Percentiles rank a stretch among this genome's conserved stretches.
Conservation (phyloP, 23 tunicate genomes). For the Halocynthia roretzi region DNA sequence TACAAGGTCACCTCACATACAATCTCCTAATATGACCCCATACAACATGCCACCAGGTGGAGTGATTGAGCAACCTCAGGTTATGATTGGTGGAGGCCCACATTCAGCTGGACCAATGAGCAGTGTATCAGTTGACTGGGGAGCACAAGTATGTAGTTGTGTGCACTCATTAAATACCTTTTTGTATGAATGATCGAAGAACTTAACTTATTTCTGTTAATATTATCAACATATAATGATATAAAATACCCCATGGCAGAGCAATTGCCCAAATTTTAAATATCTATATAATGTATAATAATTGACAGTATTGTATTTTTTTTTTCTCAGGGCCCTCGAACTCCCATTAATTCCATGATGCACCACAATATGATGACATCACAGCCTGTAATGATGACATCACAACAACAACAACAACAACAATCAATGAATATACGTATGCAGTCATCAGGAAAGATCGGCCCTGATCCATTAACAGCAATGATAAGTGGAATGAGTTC, state of each 20-base stretch:
- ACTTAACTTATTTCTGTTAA: too few species aligned
- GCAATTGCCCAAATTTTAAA: background rate
- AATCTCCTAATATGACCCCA: slow-evolving; percentile 23
- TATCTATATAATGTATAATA: background rate
- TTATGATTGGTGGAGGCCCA: slow-evolving; percentile 39
- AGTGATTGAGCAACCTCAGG: slow-evolving; percentile 12
- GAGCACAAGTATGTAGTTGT: background rate
- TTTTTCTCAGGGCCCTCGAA: slow-evolving; percentile 34
- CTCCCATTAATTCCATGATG: slow-evolving; percentile 31
- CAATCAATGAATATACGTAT: background rate
- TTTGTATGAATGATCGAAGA: too few species aligned
- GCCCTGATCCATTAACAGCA: slow-evolving; percentile 12
- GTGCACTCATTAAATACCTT: too few species aligned
- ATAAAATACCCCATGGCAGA: too few species aligned
- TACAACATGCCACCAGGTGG: slow-evolving; percentile 7
- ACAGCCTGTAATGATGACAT: slow-evolving; percentile 15
- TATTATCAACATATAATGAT: too few species aligned
- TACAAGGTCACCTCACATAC: slow-evolving; percentile 12
- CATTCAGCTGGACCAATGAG: slow-evolving; percentile 60
- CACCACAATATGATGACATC: slow-evolving; percentile 26
- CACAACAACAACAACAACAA: slow-evolving; percentile 8
- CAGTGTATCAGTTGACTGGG: slow-evolving; percentile 52
- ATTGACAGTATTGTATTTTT: background rate
- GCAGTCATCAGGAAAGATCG: background rate
- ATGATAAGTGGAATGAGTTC: slow-evolving; percentile 56